Percentiles rank a stretch among this genome's conserved stretches.
These are phyloP conservation scores for Drosophila pseudoobscura DNA, from an alignment of 1,140 invertebrate species.

Conservation along the genomic window DNA sequence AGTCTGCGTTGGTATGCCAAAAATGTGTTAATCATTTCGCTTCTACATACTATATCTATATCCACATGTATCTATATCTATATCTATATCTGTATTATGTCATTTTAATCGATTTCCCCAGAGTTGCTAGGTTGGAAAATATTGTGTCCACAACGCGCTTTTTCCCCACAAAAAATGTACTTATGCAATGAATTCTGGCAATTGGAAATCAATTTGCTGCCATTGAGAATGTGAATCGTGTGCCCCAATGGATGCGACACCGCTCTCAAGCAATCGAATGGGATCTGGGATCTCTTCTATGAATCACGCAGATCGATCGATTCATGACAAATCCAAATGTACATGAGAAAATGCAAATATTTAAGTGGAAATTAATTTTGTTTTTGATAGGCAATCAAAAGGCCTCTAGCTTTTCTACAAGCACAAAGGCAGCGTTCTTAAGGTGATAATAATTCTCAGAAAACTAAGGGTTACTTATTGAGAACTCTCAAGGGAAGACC, in stretches of 20 bases:
- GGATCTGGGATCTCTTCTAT: constrained; percentile 30
- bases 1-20: constrained; percentile 57
- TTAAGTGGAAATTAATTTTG: constrained; percentile 6
- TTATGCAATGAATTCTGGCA: constrained; percentile 64
- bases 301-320: constrained; percentile 27
- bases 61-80: background rate
- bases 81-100: constrained; percentile 43
- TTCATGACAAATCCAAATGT: constrained; percentile 40
- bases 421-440: too few relatives aligned
- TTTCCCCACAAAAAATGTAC: constrained; percentile 1
- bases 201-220: constrained; percentile 45
- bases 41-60: background rate
- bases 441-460: too few relatives aligned
- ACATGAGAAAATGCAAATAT: constrained; percentile 2
- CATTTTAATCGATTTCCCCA: constrained; percentile 48
- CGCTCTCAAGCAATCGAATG: constrained; percentile 54
- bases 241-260: constrained; percentile 15
- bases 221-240: constrained; percentile 25
- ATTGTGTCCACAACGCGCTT: constrained; percentile 13
- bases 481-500: too few relatives aligned
- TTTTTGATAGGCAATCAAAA: background rate
- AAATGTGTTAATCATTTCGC: constrained; percentile 69
- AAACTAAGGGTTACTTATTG: too few relatives aligned
- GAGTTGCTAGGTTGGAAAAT: constrained; percentile 28
- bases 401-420: too few relatives aligned